These are phyloP conservation scores for Hoplias malabaricus DNA, from an alignment of 2,113 vertebrate species.

Conservation along the genomic window DNA sequence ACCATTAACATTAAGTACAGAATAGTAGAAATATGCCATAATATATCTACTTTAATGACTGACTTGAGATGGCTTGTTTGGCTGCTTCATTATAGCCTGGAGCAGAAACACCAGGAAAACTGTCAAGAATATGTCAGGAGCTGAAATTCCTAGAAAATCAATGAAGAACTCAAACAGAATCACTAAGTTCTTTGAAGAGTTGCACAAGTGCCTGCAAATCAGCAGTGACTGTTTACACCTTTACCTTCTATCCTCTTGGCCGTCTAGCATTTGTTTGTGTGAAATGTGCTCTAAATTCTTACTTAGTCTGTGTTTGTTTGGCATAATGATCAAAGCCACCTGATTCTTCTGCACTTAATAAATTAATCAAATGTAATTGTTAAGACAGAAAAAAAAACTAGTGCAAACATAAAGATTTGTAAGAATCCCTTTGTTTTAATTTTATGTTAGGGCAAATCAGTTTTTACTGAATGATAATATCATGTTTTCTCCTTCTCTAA, in stretches of 20 bases:
- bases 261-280: background rate
- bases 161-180: background rate
- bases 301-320: background rate
- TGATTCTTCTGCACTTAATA: background rate
- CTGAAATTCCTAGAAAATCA: background rate
- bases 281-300: background rate
- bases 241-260: background rate
- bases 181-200: background rate
- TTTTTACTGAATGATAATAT: background rate
- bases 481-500: constrained; percentile 52
- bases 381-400: background rate
- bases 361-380: background rate
- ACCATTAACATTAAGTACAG: too few species aligned
- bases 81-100: background rate
- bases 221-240: background rate
- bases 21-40: background rate
- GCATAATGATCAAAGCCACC: background rate
- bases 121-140: background rate
- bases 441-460: background rate
- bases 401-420: too few species aligned
- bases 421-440: too few species aligned
- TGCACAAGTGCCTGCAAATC: background rate
- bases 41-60: background rate
- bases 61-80: background rate
- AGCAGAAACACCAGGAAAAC: background rate